Evolutionary conservation across 1,140 invertebrate genomes (phyloP), one percentile per base, ranked within the genome.

Genomic region (Meloidogyne floridensis): DNA sequence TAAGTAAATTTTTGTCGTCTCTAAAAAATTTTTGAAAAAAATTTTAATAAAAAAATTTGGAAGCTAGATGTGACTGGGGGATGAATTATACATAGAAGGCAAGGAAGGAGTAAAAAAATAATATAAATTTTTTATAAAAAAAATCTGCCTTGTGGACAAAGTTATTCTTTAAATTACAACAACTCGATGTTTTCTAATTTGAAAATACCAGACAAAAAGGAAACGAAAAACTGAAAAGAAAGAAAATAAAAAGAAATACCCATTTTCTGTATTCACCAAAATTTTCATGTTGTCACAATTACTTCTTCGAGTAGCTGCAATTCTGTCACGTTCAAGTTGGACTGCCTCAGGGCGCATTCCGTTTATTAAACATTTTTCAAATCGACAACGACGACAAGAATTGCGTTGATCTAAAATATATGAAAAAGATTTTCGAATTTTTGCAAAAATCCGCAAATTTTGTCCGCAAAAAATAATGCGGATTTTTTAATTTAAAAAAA

Each of bases 291-390:
- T 72, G 54, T 47, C 8, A 47, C 7, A 9, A 78, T 18, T 78
- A 70, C 72, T 59, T 20, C 65, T 75, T 70, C 73, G 56, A 43
- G 81, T 82, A 88, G 94, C 95, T 88, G 95, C 98, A 88, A 98
- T 98, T 82, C 96, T 92, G 89, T 99, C 97, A 77, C 97, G 91
- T 92, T 99, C 97, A 91, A 98, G 98, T 92, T 99, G 97, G 3
- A 99, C 97, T 70, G 97, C 97, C 96, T 86, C 83, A 53, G 76
- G 75, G 32, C 80, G 72, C 86, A 87, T 87, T 82, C 86, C 86
- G 80, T 83, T 95, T 90, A 96, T 94, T 90, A 98, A 96, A 89
- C 97, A 98, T 92, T 98, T 98, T 83, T 95, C 93, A 77, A 98
- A 92, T 81, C 97, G 93, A 92, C 97, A 98, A 87, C 97, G 98